Base-by-base conservation (phyloP, 2,888 invertebrate genomes). In the Tenthredo distinguenda region DNA sequence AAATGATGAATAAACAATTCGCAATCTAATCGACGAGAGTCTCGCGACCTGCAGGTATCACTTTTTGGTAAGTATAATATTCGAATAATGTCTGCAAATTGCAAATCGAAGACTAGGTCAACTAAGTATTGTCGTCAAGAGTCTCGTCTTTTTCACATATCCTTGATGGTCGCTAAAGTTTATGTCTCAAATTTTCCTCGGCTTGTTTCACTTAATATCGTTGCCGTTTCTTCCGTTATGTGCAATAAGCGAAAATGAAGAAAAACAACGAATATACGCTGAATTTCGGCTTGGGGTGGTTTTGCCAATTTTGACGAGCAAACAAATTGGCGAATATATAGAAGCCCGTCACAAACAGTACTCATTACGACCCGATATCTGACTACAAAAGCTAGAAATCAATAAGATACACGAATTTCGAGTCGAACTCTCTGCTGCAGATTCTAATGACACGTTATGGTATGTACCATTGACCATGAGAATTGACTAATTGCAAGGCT, bases 21-120 rank as follows among this genome's bases (percentile, higher is more conserved):
- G 58, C 3, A 18, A 47, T 58, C 1, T 7, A n/a, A 58, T 58
- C 58, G 58, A 21, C 5, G 21, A 58, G 58, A 7, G 21, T 21
- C 18, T 21, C 7, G 58, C 21, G 7, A 58, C 58, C 47, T 47
- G 47, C 7, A 58, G n/a, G 21, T 21, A 58, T 58, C n/a, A 21
- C 21, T 58, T 3, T 15, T 47, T 15, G 47, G 26, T 76, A 21
- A 47, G 21, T 47, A 18, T 50, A 31, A 50, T 15, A 9, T 47
- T 76, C 10, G 18, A 68, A 50, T 43, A 50, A 58, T 86, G 88
- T 97, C 96, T 91, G 97, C 97, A 82, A 97, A 97, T 92, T 94
- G 96, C 88, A 96, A 96, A 92, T 96, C 96, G 88, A 96, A 96
- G 90, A 96, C 96, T 62, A 96, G 96, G 84, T 95, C 95, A 92